phyloP scores from a whole-genome alignment of 2,888 invertebrate genomes.

The Drosophila neonasuta region DNA sequence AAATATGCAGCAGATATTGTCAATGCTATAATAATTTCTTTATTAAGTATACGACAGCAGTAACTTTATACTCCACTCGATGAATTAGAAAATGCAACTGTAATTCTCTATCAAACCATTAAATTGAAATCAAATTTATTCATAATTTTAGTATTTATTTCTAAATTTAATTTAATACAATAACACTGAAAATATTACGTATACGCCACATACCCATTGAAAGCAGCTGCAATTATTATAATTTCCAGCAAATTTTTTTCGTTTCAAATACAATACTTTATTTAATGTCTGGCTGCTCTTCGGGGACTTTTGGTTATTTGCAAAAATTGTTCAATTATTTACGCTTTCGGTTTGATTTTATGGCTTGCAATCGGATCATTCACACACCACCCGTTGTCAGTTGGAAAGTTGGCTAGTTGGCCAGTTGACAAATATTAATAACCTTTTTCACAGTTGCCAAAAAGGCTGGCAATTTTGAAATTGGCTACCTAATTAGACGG shows the following conservation, averaged over 20 bases:
- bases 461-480: constrained; percentile 44
- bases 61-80: too few species aligned
- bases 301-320: constrained; percentile 1
- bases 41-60: too few species aligned
- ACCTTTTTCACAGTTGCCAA: constrained; percentile 46
- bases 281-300: neutral
- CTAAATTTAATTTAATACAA: too few species aligned
- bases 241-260: neutral
- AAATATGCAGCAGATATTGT: too few species aligned
- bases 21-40: too few species aligned
- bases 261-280: neutral
- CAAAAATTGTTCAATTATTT: constrained; percentile 34
- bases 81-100: too few species aligned
- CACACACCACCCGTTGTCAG: neutral
- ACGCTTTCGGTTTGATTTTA: constrained; percentile 31
- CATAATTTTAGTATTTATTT: neutral
- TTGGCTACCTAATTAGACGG: constrained; percentile 62
- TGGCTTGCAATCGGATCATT: constrained; percentile 15
- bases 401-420: neutral
- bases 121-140: neutral
- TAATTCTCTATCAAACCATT: too few species aligned
- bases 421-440: constrained; percentile 59
- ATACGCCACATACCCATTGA: neutral
- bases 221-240: neutral
- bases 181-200: neutral